phyloP scores from a whole-genome alignment of 1,140 invertebrate genomes.

The Cardiocondyla obscurior region DNA sequence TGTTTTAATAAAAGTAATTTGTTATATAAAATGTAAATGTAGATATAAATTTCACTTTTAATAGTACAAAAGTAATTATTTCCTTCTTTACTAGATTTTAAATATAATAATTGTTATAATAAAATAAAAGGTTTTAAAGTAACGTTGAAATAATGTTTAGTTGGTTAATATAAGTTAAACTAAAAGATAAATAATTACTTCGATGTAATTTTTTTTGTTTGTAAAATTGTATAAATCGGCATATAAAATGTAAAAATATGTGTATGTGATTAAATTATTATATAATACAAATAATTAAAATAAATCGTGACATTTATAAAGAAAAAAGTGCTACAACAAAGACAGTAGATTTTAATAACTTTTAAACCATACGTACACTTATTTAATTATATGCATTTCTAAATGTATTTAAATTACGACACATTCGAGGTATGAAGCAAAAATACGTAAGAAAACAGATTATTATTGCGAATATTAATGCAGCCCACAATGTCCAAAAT shows the following conservation, averaged over 20 bases:
- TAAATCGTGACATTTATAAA: not conserved
- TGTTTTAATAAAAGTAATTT: not conserved
- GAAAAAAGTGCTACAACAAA: not conserved
- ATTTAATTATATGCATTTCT: not conserved
- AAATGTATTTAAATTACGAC: not conserved
- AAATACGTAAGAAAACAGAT: conserved; percentile 1
- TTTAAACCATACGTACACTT: not conserved
- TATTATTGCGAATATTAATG: not conserved
- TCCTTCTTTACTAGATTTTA: not conserved
- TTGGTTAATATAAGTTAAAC: no score
- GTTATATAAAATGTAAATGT: not conserved
- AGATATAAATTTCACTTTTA: not conserved
- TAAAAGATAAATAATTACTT: no score
- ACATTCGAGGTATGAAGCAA: conserved; percentile 11
- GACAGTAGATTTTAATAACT: not conserved
- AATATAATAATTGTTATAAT: not conserved
- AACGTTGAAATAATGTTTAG: not conserved
- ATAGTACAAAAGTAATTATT: not conserved
- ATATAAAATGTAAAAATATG: not conserved
- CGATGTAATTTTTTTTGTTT: not conserved
- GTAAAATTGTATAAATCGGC: not conserved
- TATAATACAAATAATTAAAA: not conserved
- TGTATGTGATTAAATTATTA: not conserved
- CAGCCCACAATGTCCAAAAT: conserved; percentile 38
- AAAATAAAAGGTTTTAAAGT: not conserved